Conservation (phyloP, 2,888 invertebrate species). For the Neuroscelio doddi region DNA sequence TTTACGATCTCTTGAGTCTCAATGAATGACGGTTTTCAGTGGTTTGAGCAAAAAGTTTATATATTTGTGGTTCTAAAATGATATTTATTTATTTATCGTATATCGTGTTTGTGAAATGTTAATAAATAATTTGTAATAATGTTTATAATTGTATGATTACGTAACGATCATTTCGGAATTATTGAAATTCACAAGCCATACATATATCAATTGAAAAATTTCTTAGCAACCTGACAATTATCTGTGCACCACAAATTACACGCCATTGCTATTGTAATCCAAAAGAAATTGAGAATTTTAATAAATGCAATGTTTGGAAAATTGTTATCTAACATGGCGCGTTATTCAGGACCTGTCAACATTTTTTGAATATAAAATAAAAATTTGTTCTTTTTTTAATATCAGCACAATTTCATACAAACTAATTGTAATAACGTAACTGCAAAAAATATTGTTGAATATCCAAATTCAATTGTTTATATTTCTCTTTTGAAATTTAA, state of each 20-base stretch:
- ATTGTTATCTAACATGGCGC: background rate
- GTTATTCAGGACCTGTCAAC: background rate
- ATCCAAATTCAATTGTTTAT: too few species aligned
- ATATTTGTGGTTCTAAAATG: constrained; percentile 25
- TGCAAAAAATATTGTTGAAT: too few species aligned
- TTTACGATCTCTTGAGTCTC: constrained; percentile 18
- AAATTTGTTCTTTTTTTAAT: too few species aligned
- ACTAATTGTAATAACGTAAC: too few species aligned
- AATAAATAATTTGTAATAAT: too few species aligned
- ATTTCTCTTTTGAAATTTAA: too few species aligned
- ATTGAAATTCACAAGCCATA: too few species aligned
- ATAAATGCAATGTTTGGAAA: too few species aligned
- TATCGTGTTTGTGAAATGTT: too few species aligned
- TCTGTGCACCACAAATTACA: background rate
- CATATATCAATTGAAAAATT: background rate
- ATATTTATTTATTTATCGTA: background rate
- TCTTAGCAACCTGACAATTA: background rate
- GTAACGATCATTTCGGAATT: too few species aligned
- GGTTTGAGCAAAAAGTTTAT: constrained; percentile 12
- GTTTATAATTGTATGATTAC: too few species aligned
- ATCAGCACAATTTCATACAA: too few species aligned
- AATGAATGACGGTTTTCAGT: constrained; percentile 9
- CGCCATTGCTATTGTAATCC: background rate
- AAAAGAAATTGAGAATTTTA: background rate
- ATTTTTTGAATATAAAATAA: background rate